Evolutionary conservation across 1,140 invertebrate species (phyloP), one percentile per base, ranked within the genome.

Genomic region (Lepidurus couesii): DNA sequence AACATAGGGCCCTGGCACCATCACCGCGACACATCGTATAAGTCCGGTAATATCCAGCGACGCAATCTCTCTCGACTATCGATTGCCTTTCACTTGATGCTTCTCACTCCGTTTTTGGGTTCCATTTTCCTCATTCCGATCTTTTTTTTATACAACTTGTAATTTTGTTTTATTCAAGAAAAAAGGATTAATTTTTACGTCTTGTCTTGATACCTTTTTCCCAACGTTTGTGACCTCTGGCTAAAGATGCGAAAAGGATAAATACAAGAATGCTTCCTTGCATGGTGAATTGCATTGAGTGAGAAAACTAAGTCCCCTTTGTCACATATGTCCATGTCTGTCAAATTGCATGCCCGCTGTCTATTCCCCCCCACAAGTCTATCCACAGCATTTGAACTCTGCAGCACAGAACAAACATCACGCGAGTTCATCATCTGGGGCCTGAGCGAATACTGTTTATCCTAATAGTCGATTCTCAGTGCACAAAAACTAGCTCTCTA

Each of bases 371-470:
- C 53, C 53, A 65, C 53, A 65, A 65, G 53, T 4, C 53, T 65
- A 10, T 65, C 53, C 53, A 65, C 53, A 65, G 53, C 53, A n/a
- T 65, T 65, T 65, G 21, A 65, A 13, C 21, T 65, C 53, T 9
- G 53, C 16, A 34, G 34, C 34, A 34, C 34, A 34, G 34, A 4
- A 34, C 34, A 65, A 13, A 65, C 13, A 65, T 65, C 53, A 65
- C 53, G 53, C 53, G 53, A 65, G 53, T 65, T 65, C 53, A 65
- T 65, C 53, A 65, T 65, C 53, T 65, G 53, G 34, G 34, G 53
- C 53, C 53, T 65, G 16, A 65, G 53, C 53, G 53, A 34, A 34
- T 34, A 34, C 53, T 21, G n/a, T 65, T 21, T 65, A 21, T 65
- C 53, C 53, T 65, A 65, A 65, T 65, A 21, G 53, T 65, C 53